A percentile compares a stretch with the other conserved stretches of the same genome.
Conservation (phyloP, 2,113 vertebrate genomes). For the Orycteropus afer region DNA sequence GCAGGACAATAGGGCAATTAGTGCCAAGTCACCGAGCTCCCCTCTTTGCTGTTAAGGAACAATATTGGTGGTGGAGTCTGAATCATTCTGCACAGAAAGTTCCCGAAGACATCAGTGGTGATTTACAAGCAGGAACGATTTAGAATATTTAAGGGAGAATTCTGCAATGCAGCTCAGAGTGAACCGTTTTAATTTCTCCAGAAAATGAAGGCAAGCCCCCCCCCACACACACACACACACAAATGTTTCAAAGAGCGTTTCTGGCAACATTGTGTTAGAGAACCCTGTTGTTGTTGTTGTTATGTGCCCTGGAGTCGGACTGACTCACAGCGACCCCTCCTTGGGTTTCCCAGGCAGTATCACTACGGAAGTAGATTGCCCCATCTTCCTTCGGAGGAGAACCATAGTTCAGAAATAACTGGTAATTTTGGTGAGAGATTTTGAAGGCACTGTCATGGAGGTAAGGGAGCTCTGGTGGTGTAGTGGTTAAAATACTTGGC, state of each 20-base stretch:
- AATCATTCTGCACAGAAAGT: not conserved
- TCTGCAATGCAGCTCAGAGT: not conserved
- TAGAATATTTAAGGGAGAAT: not conserved
- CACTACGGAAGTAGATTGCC: too few species aligned
- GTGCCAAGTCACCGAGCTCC: not conserved
- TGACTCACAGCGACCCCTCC: too few species aligned
- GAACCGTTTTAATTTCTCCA: not conserved
- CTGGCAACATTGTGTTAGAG: not conserved
- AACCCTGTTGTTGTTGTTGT: too few species aligned
- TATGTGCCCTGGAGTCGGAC: too few species aligned
- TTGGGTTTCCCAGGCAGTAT: too few species aligned
- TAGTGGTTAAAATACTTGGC: too few species aligned
- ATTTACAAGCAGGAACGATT: not conserved
- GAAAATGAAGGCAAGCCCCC: not conserved
- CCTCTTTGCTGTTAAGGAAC: not conserved
- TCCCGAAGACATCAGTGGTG: not conserved
- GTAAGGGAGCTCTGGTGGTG: too few species aligned
- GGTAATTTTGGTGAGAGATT: not conserved
- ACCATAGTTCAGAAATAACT: too few species aligned
- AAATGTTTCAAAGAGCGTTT: not conserved
- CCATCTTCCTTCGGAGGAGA: too few species aligned
- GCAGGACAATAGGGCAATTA: not conserved
- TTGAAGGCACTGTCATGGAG: too few species aligned
- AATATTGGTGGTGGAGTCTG: not conserved
- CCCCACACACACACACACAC: fast-evolving